phyloP scores from a whole-genome alignment of 2,888 invertebrate species.

The Theretra japonica region DNA sequence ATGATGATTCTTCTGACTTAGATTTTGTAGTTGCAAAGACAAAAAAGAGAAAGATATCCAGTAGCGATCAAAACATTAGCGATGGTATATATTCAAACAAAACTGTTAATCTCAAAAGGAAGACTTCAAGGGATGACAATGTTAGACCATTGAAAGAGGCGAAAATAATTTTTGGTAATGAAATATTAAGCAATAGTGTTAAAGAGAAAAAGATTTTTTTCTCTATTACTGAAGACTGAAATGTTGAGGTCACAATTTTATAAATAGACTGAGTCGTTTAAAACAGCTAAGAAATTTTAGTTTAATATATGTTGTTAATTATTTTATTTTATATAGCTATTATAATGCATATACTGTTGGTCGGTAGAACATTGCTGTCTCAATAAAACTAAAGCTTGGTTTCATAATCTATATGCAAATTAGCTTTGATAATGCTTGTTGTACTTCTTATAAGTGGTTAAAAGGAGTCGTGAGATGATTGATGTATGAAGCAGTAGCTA shows the following conservation, averaged over 20 bases:
- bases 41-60: constrained; percentile 72
- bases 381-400: too few species aligned
- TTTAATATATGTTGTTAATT: neutral
- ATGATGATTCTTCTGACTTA: constrained; percentile 77
- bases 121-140: constrained; percentile 69
- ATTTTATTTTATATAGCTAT: neutral
- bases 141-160: constrained; percentile 63
- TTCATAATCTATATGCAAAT: too few species aligned
- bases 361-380: too few species aligned
- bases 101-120: constrained; percentile 72
- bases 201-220: constrained; percentile 59
- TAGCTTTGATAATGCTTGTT: too few species aligned
- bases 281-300: neutral
- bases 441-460: too few species aligned
- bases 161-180: constrained; percentile 53
- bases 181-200: constrained; percentile 49
- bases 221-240: constrained; percentile 66
- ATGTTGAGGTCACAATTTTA: constrained; percentile 10
- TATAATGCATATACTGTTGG: too few species aligned
- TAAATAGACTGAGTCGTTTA: constrained; percentile 13
- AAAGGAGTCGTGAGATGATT: too few species aligned
- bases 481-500: too few species aligned
- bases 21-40: constrained; percentile 72
- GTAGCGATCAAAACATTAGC: constrained; percentile 58
- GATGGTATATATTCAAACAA: constrained; percentile 67